A percentile compares a stretch with the other conserved stretches of the same genome.
These are phyloP conservation scores for Yponomeuta evonymella DNA, from an alignment of 2,888 invertebrate genomes.

Conservation along the genomic window DNA sequence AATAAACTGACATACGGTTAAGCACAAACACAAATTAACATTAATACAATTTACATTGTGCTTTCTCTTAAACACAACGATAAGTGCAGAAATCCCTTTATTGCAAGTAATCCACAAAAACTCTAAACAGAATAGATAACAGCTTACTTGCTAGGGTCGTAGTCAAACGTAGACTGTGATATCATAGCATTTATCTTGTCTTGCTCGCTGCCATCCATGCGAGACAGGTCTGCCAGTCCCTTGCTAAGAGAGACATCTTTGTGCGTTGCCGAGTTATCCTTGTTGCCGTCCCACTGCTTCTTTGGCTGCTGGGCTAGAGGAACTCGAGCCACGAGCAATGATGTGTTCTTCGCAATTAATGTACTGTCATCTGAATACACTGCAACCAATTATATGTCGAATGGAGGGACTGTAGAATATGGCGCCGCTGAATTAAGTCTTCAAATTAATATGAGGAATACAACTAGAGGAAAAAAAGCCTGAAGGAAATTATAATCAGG, in stretches of 20 bases:
- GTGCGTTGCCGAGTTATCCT: slow-evolving; percentile 59
- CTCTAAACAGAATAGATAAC: slow-evolving; percentile 20
- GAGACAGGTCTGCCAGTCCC: slow-evolving; percentile 88
- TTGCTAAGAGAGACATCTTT: slow-evolving; percentile 74
- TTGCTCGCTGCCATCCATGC: slow-evolving; percentile 95
- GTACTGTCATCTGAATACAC: slow-evolving; percentile 94
- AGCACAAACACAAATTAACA: too few relatives aligned
- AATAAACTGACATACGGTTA: too few relatives aligned
- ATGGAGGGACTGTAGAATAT: too few relatives aligned
- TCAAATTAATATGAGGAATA: too few relatives aligned
- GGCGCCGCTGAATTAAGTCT: too few relatives aligned
- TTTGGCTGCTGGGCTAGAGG: slow-evolving; percentile 88
- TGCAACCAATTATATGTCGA: slow-evolving; percentile 47
- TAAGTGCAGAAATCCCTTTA: too few relatives aligned
- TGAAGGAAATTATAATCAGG: too few relatives aligned
- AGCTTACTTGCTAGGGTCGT: slow-evolving; percentile 96
- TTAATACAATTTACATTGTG: too few relatives aligned
- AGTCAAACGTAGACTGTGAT: slow-evolving; percentile 96
- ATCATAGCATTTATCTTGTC: slow-evolving; percentile 99
- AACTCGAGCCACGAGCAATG: slow-evolving; percentile 94
- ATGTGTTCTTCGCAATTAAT: slow-evolving; percentile 97
- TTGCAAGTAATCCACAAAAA: neutral
- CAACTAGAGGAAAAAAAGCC: too few relatives aligned
- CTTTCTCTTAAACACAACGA: too few relatives aligned
- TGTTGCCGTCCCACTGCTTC: slow-evolving; percentile 83